Conservation (phyloP, 2,113 vertebrate genomes). For the Nerophis ophidion region DNA sequence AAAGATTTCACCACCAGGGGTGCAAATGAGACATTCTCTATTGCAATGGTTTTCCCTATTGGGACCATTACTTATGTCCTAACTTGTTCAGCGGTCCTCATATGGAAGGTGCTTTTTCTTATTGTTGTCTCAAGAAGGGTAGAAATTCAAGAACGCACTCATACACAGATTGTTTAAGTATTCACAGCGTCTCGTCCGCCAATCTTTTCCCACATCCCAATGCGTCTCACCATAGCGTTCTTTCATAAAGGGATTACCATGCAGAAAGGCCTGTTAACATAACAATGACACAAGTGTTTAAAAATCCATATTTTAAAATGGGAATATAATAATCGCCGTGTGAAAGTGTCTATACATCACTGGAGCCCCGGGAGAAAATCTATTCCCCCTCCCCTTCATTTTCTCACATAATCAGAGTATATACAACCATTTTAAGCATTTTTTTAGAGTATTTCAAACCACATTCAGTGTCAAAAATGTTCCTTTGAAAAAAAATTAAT, state of each 20-base stretch:
- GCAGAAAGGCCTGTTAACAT: conserved; percentile 58
- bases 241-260: conserved; percentile 58
- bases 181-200: conserved; percentile 31
- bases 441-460: neutral
- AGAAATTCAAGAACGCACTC: conserved; percentile 1
- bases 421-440: neutral
- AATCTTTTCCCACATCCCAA: conserved; percentile 58
- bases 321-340: conserved; percentile 38
- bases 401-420: neutral
- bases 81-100: no score
- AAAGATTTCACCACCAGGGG: no score
- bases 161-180: conserved; percentile 35
- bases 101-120: no score
- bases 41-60: no score
- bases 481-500: neutral
- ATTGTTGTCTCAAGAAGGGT: no score
- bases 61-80: no score
- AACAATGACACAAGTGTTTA: conserved; percentile 53
- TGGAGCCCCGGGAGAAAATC: neutral
- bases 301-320: conserved; percentile 35
- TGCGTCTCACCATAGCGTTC: conserved; percentile 41
- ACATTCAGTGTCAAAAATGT: neutral
- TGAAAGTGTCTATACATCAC: conserved; percentile 21
- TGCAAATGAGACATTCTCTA: no score
- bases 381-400: neutral